A percentile compares a stretch with the other conserved stretches of the same genome.
These are phyloP conservation scores for Aphidius gifuensis DNA, from an alignment of 1,140 invertebrate genomes.

Conservation along the genomic window DNA sequence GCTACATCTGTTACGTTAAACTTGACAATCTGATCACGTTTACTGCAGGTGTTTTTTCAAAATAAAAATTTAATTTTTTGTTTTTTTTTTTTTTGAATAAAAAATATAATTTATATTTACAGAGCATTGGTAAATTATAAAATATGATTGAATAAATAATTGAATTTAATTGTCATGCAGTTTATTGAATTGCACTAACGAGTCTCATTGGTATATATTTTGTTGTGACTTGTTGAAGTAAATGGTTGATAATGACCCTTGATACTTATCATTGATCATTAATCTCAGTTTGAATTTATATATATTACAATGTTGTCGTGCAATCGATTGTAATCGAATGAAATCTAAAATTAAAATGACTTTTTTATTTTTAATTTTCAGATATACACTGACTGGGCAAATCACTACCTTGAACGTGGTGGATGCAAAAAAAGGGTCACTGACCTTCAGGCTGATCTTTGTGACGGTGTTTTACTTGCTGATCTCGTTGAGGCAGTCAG, in stretches of 20 bases:
- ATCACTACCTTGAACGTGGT: conserved; percentile 92
- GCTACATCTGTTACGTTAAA: too few species aligned
- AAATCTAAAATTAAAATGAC: conserved; percentile 4
- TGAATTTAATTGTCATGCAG: too few species aligned
- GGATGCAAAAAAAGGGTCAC: conserved; percentile 78
- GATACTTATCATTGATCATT: conserved; percentile 16
- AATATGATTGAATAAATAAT: too few species aligned
- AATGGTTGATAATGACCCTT: not conserved
- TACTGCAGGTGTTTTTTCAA: too few species aligned
- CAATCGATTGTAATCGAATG: conserved; percentile 11
- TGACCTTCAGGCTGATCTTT: conserved; percentile 83
- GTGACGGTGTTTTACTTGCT: conserved; percentile 85
- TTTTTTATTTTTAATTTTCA: conserved; percentile 50
- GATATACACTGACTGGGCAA: conserved; percentile 98
- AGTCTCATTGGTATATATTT: too few species aligned
- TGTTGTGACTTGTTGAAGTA: too few species aligned
- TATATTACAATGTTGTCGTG: not conserved
- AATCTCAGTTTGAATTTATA: conserved; percentile 8
- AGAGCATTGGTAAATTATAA: too few species aligned
- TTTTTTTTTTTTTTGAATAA: too few species aligned
- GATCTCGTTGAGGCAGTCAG: conserved; percentile 94
- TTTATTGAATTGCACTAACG: too few species aligned
- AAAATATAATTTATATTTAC: too few species aligned
- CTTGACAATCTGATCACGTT: too few species aligned
- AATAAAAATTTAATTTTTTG: too few species aligned